These are phyloP conservation scores for Coremacera marginata DNA, from an alignment of 2,888 invertebrate species.

Conservation along the genomic window DNA sequence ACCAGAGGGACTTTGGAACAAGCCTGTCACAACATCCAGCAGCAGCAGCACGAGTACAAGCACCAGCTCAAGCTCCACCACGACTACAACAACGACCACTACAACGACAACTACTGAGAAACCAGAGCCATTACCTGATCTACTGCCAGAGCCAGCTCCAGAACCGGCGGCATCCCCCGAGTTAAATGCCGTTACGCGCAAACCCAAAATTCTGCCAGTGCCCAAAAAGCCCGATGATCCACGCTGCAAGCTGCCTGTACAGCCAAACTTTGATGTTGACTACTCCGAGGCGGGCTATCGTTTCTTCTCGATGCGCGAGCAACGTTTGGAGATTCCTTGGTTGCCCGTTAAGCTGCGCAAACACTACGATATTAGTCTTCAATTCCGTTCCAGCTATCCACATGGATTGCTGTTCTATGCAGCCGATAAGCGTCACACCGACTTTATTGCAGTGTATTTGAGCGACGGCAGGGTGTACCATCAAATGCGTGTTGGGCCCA, in stretches of 20 bases:
- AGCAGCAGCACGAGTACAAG: constrained; percentile 53
- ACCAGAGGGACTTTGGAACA: constrained; percentile 1
- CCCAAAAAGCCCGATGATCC: constrained; percentile 61
- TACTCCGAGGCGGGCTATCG: constrained; percentile 64
- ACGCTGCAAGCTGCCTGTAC: constrained; percentile 63
- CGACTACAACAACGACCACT: constrained; percentile 51
- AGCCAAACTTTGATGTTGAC: constrained; percentile 65
- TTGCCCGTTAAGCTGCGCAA: constrained; percentile 75
- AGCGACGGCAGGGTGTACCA: constrained; percentile 80
- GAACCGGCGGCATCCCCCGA: constrained; percentile 26
- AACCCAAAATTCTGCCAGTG: constrained; percentile 47
- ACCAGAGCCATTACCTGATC: constrained; percentile 22
- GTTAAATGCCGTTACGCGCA: constrained; percentile 50
- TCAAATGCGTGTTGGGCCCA: constrained; percentile 74
- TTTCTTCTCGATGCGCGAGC: constrained; percentile 72
- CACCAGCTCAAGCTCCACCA: constrained; percentile 46
- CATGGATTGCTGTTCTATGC: constrained; percentile 90
- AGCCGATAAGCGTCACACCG: constrained; percentile 74
- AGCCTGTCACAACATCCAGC: constrained; percentile 65
- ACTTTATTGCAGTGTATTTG: constrained; percentile 83
- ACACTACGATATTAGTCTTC: constrained; percentile 80
- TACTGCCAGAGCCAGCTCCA: constrained; percentile 32
- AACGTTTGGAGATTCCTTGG: constrained; percentile 79
- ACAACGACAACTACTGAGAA: constrained; percentile 49
- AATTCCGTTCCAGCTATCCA: constrained; percentile 78